A percentile compares a stretch with the other conserved stretches of the same genome.
Evolutionary conservation across 2,888 invertebrate species (phyloP).

Genomic region (Brenthis daphne): DNA sequence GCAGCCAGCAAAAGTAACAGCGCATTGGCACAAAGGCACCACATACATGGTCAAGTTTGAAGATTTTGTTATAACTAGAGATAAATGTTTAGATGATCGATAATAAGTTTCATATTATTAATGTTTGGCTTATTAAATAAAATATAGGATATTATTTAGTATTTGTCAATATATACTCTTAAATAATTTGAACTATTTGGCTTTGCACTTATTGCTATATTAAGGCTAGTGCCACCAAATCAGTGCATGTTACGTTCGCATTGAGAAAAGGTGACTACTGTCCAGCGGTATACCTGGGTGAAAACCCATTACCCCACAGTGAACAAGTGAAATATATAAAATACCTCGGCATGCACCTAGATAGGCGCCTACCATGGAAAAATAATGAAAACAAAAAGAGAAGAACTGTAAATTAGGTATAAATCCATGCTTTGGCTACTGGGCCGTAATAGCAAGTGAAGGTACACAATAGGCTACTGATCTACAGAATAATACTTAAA

Average conservation of each 20-base stretch:
- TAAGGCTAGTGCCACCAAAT: too few relatives aligned
- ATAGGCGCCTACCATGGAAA: not conserved
- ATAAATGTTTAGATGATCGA: constrained; percentile 95
- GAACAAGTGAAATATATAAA: too few relatives aligned
- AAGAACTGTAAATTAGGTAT: not conserved
- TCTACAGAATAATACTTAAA: not conserved
- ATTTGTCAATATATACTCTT: too few relatives aligned
- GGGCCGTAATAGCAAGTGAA: not conserved
- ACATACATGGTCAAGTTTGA: constrained; percentile 99
- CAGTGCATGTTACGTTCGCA: too few relatives aligned
- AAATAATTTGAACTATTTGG: too few relatives aligned
- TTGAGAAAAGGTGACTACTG: too few relatives aligned
- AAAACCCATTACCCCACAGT: too few relatives aligned
- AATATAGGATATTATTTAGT: too few relatives aligned
- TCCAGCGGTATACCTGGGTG: too few relatives aligned
- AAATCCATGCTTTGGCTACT: not conserved
- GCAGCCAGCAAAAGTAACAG: constrained; percentile 98
- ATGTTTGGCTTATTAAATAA: too few relatives aligned
- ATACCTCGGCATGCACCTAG: not conserved
- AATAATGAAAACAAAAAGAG: not conserved
- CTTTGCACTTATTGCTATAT: too few relatives aligned
- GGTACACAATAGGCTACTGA: constrained; percentile 3
- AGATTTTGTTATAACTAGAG: constrained; percentile 93
- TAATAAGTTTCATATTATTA: constrained; percentile 59
- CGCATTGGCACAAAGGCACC: constrained; percentile 99